A percentile compares a stretch with the other conserved stretches of the same genome.
Conservation (phyloP, 2,888 invertebrate genomes). For the Leptothorax acervorum region DNA sequence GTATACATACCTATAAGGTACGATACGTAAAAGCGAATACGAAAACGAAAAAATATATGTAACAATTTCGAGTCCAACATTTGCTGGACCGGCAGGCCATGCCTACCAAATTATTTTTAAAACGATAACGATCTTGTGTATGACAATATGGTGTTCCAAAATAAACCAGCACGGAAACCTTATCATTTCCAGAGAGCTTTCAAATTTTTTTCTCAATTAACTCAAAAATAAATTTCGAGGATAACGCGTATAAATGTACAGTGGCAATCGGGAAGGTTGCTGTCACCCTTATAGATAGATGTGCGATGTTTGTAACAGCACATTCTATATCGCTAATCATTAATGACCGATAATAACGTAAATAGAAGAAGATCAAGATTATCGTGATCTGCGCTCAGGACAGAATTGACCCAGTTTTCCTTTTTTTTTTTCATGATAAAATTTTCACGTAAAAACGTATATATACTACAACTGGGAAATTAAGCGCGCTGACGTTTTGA, state of each 20-base stretch:
- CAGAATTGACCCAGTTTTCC: background rate
- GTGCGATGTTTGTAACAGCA: background rate
- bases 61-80: background rate
- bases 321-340: background rate
- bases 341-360: background rate
- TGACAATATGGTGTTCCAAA: background rate
- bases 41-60: background rate
- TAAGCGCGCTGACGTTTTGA: conserved; percentile 13
- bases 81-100: background rate
- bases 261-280: background rate
- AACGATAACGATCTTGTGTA: background rate
- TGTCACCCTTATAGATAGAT: background rate
- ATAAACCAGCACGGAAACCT: background rate
- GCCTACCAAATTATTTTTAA: background rate
- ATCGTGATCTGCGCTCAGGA: background rate
- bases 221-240: background rate
- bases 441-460: background rate
- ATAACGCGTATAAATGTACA: background rate
- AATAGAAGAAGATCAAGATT: background rate
- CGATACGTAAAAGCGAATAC: background rate
- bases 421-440: conserved; percentile 9
- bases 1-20: background rate
- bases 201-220: background rate
- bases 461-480: conserved; percentile 30
- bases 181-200: background rate